phyloP scores from a whole-genome alignment of 2,113 vertebrate species.

The Ceyx melanurus region DNA sequence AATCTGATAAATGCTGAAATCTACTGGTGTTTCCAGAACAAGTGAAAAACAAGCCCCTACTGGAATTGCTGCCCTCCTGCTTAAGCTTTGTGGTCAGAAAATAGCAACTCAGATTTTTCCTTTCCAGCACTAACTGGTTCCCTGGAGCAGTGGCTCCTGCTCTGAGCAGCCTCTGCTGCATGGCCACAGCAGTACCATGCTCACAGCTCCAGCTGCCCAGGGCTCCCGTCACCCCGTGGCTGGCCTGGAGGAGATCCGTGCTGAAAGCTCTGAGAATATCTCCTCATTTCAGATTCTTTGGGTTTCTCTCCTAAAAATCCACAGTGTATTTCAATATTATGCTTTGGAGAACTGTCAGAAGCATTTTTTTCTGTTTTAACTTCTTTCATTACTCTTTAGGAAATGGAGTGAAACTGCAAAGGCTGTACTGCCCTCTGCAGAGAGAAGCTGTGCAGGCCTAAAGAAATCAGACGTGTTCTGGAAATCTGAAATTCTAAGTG shows the following conservation, averaged over 20 bases:
- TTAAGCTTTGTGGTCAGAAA: conserved; percentile 11
- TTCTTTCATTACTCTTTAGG: background rate
- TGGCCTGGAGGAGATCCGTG: background rate
- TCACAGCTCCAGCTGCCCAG: accelerated
- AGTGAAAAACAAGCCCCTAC: background rate
- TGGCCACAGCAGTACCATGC: background rate
- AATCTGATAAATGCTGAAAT: background rate
- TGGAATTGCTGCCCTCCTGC: background rate
- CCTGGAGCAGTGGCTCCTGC: background rate
- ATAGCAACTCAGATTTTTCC: background rate
- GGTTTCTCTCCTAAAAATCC: background rate
- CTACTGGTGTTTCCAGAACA: background rate
- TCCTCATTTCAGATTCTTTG: background rate
- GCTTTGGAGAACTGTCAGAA: background rate
- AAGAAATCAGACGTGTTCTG: background rate
- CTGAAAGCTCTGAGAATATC: background rate
- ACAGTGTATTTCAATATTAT: background rate
- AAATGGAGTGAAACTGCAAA: background rate
- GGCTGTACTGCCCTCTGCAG: conserved; percentile 52
- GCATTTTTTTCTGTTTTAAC: background rate
- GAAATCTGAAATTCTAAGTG: background rate
- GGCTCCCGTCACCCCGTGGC: background rate
- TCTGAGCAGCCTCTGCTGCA: background rate
- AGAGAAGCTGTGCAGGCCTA: background rate
- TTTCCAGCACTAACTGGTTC: background rate